A percentile compares a stretch with the other conserved stretches of the same genome.
Conservation (phyloP, 2,888 invertebrate species). For the Synergus laeviventris region DNA sequence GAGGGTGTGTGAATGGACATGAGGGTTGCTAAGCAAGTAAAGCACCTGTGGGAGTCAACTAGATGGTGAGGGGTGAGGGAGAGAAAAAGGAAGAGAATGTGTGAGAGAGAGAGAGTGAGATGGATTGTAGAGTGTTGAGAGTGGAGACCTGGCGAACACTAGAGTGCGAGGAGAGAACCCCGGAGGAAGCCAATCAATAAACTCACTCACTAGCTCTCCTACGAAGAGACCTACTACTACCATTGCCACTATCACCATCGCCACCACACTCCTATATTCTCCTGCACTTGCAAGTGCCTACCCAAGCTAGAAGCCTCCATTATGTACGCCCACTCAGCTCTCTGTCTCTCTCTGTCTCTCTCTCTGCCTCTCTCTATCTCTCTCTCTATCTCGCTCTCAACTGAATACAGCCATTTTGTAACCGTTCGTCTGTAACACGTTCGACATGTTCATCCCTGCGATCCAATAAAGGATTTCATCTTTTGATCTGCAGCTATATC, state of each 20-base stretch:
- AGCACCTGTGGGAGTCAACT: constrained; percentile 71
- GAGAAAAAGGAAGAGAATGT: constrained; percentile 32
- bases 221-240: constrained; percentile 62
- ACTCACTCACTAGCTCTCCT: constrained; percentile 65
- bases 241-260: constrained; percentile 50
- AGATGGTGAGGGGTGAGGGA: constrained; percentile 39
- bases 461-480: constrained; percentile 56
- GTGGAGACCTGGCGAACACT: constrained; percentile 28
- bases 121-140: constrained; percentile 44
- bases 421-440: constrained; percentile 62
- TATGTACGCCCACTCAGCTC: constrained; percentile 74
- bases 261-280: constrained; percentile 46
- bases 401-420: constrained; percentile 75
- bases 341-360: constrained; percentile 41
- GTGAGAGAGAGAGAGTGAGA: constrained; percentile 25
- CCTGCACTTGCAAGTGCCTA: constrained; percentile 56
- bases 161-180: constrained; percentile 50
- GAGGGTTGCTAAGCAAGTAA: constrained; percentile 70
- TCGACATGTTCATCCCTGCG: constrained; percentile 51
- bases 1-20: constrained; percentile 48
- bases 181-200: constrained; percentile 76
- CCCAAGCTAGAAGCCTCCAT: constrained; percentile 72
- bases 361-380: constrained; percentile 45
- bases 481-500: constrained; percentile 47
- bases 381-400: constrained; percentile 47